A percentile compares a stretch with the other conserved stretches of the same genome.
phyloP scores from a whole-genome alignment of 2,797 vertebrate species.

The Propithecus perrieri region DNA sequence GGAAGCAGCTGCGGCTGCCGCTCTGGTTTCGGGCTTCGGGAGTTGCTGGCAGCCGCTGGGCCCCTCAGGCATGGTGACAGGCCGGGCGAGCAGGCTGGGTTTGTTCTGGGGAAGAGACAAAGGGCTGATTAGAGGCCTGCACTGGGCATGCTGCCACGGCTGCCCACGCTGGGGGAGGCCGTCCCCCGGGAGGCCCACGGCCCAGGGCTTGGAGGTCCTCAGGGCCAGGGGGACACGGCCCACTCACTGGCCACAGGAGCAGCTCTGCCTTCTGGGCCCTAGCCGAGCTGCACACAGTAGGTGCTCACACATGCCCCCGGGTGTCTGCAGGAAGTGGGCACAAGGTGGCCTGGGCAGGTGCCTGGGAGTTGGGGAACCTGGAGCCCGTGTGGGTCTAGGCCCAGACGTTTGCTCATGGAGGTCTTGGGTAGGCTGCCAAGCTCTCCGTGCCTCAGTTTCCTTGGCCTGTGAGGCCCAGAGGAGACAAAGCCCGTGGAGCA shows the following conservation, averaged over 20 bases:
- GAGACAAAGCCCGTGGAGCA: neutral
- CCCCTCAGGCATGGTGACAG: neutral
- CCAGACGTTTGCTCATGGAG: neutral
- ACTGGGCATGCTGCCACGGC: neutral
- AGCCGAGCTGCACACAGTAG: neutral
- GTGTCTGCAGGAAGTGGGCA: neutral
- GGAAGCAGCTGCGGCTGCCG: neutral
- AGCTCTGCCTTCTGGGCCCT: neutral
- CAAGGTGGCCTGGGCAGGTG: neutral
- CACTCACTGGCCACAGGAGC: fast-evolving
- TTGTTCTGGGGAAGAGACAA: neutral
- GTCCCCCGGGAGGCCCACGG: neutral
- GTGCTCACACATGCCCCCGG: neutral
- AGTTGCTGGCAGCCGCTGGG: fast-evolving
- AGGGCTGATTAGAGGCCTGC: neutral
- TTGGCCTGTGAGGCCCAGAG: neutral
- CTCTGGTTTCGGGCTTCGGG: neutral
- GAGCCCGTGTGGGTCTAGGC: neutral
- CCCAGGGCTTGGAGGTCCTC: neutral
- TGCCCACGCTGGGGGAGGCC: neutral
- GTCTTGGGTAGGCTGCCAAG: neutral
- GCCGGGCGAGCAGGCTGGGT: neutral
- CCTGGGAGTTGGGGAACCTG: neutral
- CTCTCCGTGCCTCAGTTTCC: neutral
- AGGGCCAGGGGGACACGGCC: neutral